Evolutionary conservation across 2,797 vertebrate genomes (phyloP).

Genomic region (Periparus ater): DNA sequence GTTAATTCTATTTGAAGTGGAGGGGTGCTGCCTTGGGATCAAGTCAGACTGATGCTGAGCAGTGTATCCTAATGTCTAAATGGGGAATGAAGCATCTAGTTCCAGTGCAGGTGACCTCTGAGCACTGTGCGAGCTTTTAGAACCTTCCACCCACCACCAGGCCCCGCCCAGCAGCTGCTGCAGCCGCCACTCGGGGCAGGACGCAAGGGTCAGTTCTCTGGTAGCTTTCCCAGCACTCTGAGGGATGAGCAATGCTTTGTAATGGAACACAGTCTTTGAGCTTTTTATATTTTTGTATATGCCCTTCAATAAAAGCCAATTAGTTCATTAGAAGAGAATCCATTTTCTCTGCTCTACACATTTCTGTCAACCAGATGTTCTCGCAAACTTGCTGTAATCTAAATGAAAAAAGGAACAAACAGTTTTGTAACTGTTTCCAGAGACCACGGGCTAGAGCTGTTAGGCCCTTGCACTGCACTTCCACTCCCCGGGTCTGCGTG

Average conservation of each 20-base stretch:
- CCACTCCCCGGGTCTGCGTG: not conserved
- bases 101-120: conserved; percentile 23
- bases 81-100: conserved; percentile 50
- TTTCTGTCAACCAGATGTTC: conserved; percentile 10
- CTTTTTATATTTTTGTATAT: conserved; percentile 74
- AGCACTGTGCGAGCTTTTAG: conserved; percentile 33
- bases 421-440: conserved; percentile 42
- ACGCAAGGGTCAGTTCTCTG: not conserved
- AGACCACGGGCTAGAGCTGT: conserved; percentile 22
- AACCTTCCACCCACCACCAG: not conserved
- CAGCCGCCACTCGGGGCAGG: not conserved
- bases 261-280: conserved; percentile 39
- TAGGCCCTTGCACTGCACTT: conserved; percentile 30
- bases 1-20: conserved; percentile 68
- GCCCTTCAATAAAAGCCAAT: conserved; percentile 52
- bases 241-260: conserved; percentile 37
- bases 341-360: conserved; percentile 10
- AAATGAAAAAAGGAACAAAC: not conserved
- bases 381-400: conserved; percentile 2
- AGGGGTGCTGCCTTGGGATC: conserved; percentile 62
- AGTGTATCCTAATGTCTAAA: conserved; percentile 64
- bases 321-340: conserved; percentile 40
- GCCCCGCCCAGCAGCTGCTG: conserved; percentile 29
- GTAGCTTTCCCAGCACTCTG: not conserved
- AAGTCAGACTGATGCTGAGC: conserved; percentile 62